These are phyloP conservation scores for Hormaphis cornu DNA, from an alignment of 1,140 invertebrate genomes.

Conservation along the genomic window DNA sequence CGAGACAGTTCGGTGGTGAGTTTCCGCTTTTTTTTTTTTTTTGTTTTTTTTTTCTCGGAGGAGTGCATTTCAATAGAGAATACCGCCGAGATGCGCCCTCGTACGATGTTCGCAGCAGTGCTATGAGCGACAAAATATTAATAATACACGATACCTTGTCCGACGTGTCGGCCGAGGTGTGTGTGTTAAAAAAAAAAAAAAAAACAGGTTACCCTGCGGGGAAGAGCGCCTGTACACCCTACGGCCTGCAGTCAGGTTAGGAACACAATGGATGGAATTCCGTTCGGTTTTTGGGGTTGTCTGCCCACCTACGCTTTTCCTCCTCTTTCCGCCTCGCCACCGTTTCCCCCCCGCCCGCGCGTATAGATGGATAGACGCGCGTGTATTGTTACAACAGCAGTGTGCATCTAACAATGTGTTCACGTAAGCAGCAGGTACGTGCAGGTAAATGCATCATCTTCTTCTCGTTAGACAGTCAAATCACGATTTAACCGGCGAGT, in stretches of 20 bases:
- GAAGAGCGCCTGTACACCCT: background rate
- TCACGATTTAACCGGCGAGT: background rate
- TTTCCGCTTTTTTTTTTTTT: too few species aligned
- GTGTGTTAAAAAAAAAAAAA: background rate
- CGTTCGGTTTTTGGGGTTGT: slow-evolving; percentile 10
- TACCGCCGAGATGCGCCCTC: too few species aligned
- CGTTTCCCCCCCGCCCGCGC: too few species aligned
- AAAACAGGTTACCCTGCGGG: background rate
- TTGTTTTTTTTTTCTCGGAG: too few species aligned
- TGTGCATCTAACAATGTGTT: background rate
- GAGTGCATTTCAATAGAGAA: too few species aligned
- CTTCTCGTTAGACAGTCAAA: background rate
- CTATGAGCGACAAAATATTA: background rate
- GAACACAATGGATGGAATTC: slow-evolving; percentile 8
- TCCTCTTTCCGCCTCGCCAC: too few species aligned
- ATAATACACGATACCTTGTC: background rate
- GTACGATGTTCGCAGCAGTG: too few species aligned
- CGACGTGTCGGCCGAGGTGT: too few species aligned
- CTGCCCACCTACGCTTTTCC: background rate
- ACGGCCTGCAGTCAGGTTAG: background rate
- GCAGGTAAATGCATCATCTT: background rate
- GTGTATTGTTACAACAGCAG: background rate
- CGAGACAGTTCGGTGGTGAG: too few species aligned
- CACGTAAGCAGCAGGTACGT: background rate
- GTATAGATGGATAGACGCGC: too few species aligned